phyloP scores from a whole-genome alignment of 2,113 vertebrate species.

The Corythornis vintsioides region DNA sequence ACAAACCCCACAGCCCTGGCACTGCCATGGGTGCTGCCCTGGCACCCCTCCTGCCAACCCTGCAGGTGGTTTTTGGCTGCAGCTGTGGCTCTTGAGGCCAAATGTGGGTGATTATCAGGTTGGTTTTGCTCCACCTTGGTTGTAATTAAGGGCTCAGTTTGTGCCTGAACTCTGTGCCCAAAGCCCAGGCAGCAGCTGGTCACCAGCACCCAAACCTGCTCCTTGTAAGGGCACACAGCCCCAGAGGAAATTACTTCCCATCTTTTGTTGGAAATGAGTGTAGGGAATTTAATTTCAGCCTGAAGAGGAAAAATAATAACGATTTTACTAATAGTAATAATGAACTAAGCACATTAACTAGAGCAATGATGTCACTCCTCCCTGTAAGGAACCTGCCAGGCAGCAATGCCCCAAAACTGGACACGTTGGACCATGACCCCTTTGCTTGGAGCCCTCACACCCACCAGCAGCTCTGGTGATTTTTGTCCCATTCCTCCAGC shows the following conservation, averaged over 20 bases:
- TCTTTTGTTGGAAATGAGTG: not conserved
- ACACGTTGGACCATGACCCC: not conserved
- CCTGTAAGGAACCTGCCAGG: not conserved
- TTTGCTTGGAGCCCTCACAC: not conserved
- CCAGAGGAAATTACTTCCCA: not conserved
- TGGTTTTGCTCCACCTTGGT: not conserved
- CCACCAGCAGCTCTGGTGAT: no score
- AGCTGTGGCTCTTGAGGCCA: not conserved
- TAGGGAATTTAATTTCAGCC: not conserved
- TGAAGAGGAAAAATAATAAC: not conserved
- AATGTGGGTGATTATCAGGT: no score
- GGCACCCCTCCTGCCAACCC: not conserved
- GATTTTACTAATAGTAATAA: not conserved
- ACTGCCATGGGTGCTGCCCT: not conserved
- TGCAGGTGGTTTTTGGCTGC: not conserved
- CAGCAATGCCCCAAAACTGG: accelerated
- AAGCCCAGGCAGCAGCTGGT: not conserved
- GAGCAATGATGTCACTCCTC: not conserved
- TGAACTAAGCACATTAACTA: not conserved
- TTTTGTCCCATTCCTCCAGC: not conserved
- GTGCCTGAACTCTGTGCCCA: not conserved
- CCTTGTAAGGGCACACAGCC: accelerated
- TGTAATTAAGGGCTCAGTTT: accelerated
- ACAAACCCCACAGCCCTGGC: not conserved
- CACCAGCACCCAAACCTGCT: not conserved